Conservation (phyloP, 2,888 invertebrate species). For the Xestia xanthographa region DNA sequence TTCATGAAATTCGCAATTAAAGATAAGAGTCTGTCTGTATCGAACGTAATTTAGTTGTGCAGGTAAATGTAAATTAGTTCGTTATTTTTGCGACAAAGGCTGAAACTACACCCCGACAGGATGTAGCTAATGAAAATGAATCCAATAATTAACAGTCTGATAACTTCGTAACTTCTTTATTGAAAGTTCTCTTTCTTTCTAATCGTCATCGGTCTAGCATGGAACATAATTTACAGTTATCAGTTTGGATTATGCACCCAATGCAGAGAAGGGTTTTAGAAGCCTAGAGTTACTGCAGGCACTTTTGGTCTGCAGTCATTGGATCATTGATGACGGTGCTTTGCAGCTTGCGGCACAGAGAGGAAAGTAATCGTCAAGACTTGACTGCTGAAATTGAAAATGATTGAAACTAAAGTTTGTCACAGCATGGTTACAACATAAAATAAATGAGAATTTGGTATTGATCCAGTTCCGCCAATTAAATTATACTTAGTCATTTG, state of each 20-base stretch:
- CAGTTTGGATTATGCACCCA: neutral
- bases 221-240: neutral
- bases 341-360: neutral
- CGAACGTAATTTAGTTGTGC: constrained; percentile 27
- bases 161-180: neutral
- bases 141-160: neutral
- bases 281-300: neutral
- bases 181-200: neutral
- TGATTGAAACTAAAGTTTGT: neutral
- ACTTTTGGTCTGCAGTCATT: neutral
- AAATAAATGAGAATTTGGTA: neutral
- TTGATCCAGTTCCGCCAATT: neutral
- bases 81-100: constrained; percentile 36
- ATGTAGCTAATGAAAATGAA: constrained; percentile 28
- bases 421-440: neutral
- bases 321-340: neutral
- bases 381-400: neutral
- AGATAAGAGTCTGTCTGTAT: constrained; percentile 30
- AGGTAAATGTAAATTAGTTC: constrained; percentile 46
- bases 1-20: constrained; percentile 28
- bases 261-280: neutral
- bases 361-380: neutral
- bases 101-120: constrained; percentile 14
- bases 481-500: neutral
- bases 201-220: neutral